phyloP scores from a whole-genome alignment of 2,888 invertebrate species.

The Scelioninae gen. 1 region DNA sequence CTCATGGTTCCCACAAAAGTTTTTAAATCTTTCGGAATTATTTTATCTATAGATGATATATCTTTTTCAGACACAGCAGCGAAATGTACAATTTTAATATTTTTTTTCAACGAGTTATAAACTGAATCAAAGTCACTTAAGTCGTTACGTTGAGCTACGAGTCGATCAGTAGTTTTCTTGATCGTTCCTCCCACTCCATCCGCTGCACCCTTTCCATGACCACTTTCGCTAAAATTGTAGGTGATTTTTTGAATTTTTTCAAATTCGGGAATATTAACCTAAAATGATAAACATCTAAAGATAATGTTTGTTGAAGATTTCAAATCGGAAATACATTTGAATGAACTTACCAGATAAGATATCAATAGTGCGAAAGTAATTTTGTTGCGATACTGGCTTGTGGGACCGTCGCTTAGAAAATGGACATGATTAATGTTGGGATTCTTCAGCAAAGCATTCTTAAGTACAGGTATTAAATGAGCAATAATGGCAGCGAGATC shows the following conservation, averaged over 20 bases:
- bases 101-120: slow-evolving; percentile 5
- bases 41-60: slow-evolving; percentile 24
- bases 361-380: slow-evolving; percentile 28
- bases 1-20: slow-evolving; percentile 43
- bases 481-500: slow-evolving; percentile 40
- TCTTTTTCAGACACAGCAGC: slow-evolving; percentile 11
- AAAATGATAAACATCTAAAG: slow-evolving; percentile 4
- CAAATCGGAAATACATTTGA: slow-evolving; percentile 3
- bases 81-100: slow-evolving; percentile 10
- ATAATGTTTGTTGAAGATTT: neutral
- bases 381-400: slow-evolving; percentile 36
- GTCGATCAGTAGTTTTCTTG: slow-evolving; percentile 40
- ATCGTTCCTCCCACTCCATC: slow-evolving; percentile 36
- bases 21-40: slow-evolving; percentile 8
- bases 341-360: slow-evolving; percentile 25
- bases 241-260: slow-evolving; percentile 18
- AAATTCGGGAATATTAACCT: slow-evolving; percentile 20
- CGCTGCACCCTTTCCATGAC: slow-evolving; percentile 42
- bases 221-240: slow-evolving; percentile 43
- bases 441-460: slow-evolving; percentile 10
- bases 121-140: slow-evolving; percentile 15
- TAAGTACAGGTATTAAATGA: slow-evolving; percentile 31
- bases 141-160: slow-evolving; percentile 39
- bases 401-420: slow-evolving; percentile 41
- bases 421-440: slow-evolving; percentile 22